Base-by-base conservation (phyloP, 2,888 invertebrate species). In the Drosophila hamatofila region DNA sequence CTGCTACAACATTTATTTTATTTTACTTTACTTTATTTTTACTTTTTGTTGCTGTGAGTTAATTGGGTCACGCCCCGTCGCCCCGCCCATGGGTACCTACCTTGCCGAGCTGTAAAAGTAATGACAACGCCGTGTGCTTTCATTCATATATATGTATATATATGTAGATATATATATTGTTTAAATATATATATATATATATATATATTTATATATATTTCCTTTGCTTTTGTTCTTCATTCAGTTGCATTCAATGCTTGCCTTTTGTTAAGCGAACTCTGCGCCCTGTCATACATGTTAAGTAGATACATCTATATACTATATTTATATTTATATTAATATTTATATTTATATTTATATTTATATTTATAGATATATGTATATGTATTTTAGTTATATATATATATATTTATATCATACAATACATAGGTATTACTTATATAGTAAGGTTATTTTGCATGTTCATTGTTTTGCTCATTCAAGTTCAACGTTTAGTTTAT, bases 211-310 rank as follows among this genome's bases (percentile, higher is more conserved):
- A 61, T 87, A 80, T 84, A 88, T 84, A 85, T 88, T 78, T 76
- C 60, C 63, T 83, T 75, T 86, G 61, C 76, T 79, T 78, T 83
- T 76, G 70, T 75, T 78, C 75, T 78, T 71, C 77, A 72, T 81
- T 84, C 81, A 81, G 87, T 83, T 78, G 75, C 88, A 88, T 83
- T 83, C 86, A 88, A 85, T 84, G 83, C 86, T 59, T 62, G 83
- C 83, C 77, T 74, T 74, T 74, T 77, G 81, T 80, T 61, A 64
- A 37, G 78, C 72, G 66, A 70, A 69, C 77, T 44, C 42, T 39
- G 44, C 64, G 46, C 49, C 54, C 60, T 68, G 60, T 66, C 72
- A 65, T 72, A 75, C 80, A 76, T 72, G 62, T 79, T 71, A 88
- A 83, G 86, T 83, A 65, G 77, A 80, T 83, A 82, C 80, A 88